These are phyloP conservation scores for Palythoa grandiflora DNA, from an alignment of 92 coral and sea anemone species.

Conservation along the genomic window DNA sequence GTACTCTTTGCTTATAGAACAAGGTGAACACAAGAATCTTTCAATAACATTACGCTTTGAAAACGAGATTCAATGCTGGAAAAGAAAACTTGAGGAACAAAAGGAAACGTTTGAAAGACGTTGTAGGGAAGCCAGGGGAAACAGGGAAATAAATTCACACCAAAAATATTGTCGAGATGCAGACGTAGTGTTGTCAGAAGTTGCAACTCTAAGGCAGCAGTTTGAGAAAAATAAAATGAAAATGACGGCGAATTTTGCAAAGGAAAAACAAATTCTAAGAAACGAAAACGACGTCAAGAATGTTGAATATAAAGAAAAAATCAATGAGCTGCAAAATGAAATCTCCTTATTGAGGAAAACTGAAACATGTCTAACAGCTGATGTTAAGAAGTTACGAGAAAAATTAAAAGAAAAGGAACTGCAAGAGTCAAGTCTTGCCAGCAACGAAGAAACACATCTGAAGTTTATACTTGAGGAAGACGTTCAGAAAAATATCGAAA, in stretches of 20 bases:
- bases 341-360: not conserved
- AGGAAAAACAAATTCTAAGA: constrained; percentile 4
- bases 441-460: not conserved
- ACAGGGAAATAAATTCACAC: not conserved
- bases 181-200: not conserved
- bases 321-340: constrained; percentile 8
- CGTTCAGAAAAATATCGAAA: not conserved
- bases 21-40: not conserved
- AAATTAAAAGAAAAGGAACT: not conserved
- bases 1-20: not conserved
- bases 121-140: not conserved
- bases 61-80: not conserved
- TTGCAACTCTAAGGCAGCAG: not conserved
- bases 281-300: not conserved
- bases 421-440: not conserved
- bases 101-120: not conserved
- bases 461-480: not conserved
- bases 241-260: not conserved
- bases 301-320: constrained; percentile 2
- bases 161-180: constrained; percentile 13
- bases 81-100: not conserved
- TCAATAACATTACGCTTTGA: not conserved
- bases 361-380: constrained; percentile 1
- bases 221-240: constrained; percentile 20
- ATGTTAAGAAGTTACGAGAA: not conserved